These are phyloP conservation scores for Mya arenaria DNA, from an alignment of 1,140 invertebrate genomes.

Conservation along the genomic window DNA sequence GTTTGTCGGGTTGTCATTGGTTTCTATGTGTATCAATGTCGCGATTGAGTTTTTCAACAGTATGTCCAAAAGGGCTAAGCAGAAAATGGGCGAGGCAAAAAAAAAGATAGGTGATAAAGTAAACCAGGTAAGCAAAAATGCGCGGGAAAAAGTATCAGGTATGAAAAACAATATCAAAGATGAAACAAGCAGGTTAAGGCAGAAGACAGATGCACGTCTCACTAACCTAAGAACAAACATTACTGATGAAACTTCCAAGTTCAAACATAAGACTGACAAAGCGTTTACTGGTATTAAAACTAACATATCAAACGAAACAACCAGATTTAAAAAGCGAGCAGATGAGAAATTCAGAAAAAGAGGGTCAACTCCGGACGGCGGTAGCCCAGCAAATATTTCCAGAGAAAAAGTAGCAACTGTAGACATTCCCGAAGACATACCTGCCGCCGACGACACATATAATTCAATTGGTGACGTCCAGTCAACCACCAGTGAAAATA, in stretches of 20 bases:
- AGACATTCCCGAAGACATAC: too few relatives aligned
- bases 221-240: constrained; percentile 18
- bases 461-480: too few relatives aligned
- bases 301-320: constrained; percentile 41
- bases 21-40: constrained; percentile 96
- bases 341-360: constrained; percentile 32
- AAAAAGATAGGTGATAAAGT: constrained; percentile 31
- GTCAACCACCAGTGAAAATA: too few relatives aligned
- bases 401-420: too few relatives aligned
- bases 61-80: constrained; percentile 35
- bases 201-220: constrained; percentile 21
- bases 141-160: constrained; percentile 80
- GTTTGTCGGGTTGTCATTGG: constrained; percentile 95
- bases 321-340: constrained; percentile 27
- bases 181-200: constrained; percentile 29
- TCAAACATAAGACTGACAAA: constrained; percentile 23
- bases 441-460: too few relatives aligned
- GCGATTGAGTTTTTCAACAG: constrained; percentile 82
- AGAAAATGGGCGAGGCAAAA: constrained; percentile 27
- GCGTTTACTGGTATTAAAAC: constrained; percentile 80
- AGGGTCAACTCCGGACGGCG: too few relatives aligned
- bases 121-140: constrained; percentile 16
- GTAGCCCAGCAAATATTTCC: too few relatives aligned
- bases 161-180: constrained; percentile 37
- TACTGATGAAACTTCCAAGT: constrained; percentile 25